Base-by-base conservation (phyloP, 2,797 vertebrate genomes). In the Rachycentron canadum region DNA sequence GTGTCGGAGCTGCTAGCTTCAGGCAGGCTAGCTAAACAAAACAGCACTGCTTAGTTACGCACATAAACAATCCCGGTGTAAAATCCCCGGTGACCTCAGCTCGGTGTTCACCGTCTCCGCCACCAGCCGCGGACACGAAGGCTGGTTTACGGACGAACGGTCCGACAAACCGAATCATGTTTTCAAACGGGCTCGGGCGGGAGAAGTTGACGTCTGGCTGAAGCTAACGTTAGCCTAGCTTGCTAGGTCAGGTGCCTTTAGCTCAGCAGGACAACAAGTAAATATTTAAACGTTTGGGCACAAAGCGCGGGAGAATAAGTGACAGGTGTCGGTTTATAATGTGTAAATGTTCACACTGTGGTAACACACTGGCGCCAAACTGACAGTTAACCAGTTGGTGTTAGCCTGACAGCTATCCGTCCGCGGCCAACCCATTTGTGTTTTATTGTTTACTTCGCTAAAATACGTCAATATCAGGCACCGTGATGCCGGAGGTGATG, bases 171-270 rank as follows among this genome's bases (percentile, higher is more conserved):
- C 69, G 59, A 26, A 62, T 32, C 76, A 56, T 78, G 84, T 84
- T 90, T 91, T 91, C 87, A 91, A 93, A 92, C 60, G 57, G 38
- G 68, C 86, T 90, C 90, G 89, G 87, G 91, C 92, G 93, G 93
- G 92, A 93, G 92, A 91, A 91, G 85, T 76, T 82, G 81, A 82
- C 77, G 78, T 85, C 80, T 73, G 50, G 81, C 60, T 71, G 68
- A 2, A 16, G 91, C 89, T 94, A 94, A 58, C 76, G n/a, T 77
- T 89, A 89, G 90, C 88, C 30, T 84, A 83, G 71, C 84, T 12
- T 13, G 72, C 64, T 70, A 60, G 47, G 12, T 72, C 45, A 9
- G 47, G 40, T 76, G 16, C 21, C 56, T 21, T 30, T 10, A 65
- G 16, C 68, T 28, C 14, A 72, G 40, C 73, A 43, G 25, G 4